Evolutionary conservation across 1,140 invertebrate genomes (phyloP), one percentile per base, ranked within the genome.

Genomic region (Drosophila nebulosa): DNA sequence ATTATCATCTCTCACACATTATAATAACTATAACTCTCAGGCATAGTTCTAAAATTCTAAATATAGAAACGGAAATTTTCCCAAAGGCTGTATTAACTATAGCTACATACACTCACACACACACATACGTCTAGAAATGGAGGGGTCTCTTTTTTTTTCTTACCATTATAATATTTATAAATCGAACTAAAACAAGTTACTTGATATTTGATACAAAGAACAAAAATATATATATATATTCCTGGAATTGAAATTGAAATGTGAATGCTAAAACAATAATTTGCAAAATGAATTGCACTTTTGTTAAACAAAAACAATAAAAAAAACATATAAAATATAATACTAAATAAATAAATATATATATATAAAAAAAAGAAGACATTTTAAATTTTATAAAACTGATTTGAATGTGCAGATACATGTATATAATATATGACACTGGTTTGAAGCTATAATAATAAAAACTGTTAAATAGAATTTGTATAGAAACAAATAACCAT

Each of bases 121-220:
- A 36, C n/a, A 36, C 3, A 3, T 0, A 36, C 35, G 24, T 14
- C 4, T n/a, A 2, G 51, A 26, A 52, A 3, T 52, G 18, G 3
- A 27, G 6, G 21, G 12, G 5, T 52, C 26, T 66, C 46, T 42
- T 65, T 74, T 46, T 7, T 57, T 36, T 52, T 14, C 14, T 36
- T 52, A 36, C 53, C 24, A 26, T 7, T 7, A 35, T 21, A 39
- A 27, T 9, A 30, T 18, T 52, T 52, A 46, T 35, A 10, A 26
- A 52, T 52, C 3, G 9, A 26, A 27, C 9, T 42, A 51, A 56
- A 55, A 30, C 46, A 42, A 42, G 12, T 60, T 55, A 55, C 3
- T 26, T 30, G n/a, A n/a, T n/a, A 16, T 55, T 55, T 55, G 26
- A 30, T 32, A 39, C 21, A 35, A 58, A 39, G 30, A 32, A 32